Conservation (phyloP, 2,888 invertebrate species). For the Anaspis maculata region DNA sequence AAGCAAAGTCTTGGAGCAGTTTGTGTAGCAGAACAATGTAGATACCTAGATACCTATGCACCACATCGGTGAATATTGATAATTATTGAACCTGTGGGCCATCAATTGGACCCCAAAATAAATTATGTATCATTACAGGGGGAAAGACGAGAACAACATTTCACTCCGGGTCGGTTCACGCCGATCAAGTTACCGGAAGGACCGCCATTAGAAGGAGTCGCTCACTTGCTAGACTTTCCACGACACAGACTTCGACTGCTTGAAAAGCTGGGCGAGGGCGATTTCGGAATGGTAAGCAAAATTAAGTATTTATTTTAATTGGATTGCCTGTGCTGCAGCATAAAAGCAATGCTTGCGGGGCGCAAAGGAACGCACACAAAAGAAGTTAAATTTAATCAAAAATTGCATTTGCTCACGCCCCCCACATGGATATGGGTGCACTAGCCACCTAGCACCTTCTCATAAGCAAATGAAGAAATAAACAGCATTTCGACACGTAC, state of each 20-base stretch:
- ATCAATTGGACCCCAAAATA: neutral
- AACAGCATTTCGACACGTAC: slow-evolving; percentile 5
- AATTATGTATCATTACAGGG: slow-evolving; percentile 38
- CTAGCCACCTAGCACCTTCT: too few relatives aligned
- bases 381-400: slow-evolving; percentile 12
- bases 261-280: slow-evolving; percentile 80
- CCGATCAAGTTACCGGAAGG: slow-evolving; percentile 65
- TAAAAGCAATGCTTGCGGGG: slow-evolving; percentile 8
- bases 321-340: slow-evolving; percentile 4
- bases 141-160: slow-evolving; percentile 57
- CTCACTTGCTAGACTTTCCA: slow-evolving; percentile 70
- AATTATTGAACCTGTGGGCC: neutral
- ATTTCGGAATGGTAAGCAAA: slow-evolving; percentile 71
- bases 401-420: slow-evolving; percentile 13
- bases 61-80: too few relatives aligned
- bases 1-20: too few relatives aligned
- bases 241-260: slow-evolving; percentile 74
- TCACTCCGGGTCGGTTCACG: slow-evolving; percentile 63
- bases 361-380: slow-evolving; percentile 9
- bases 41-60: too few relatives aligned
- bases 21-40: too few relatives aligned
- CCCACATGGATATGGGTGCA: slow-evolving; percentile 5
- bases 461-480: slow-evolving; percentile 2
- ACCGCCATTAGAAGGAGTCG: slow-evolving; percentile 57
- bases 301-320: slow-evolving; percentile 14